Percentiles rank a stretch among this genome's conserved stretches.
These are phyloP conservation scores for Phortica variegata DNA, from an alignment of 1,140 invertebrate genomes.

Conservation along the genomic window DNA sequence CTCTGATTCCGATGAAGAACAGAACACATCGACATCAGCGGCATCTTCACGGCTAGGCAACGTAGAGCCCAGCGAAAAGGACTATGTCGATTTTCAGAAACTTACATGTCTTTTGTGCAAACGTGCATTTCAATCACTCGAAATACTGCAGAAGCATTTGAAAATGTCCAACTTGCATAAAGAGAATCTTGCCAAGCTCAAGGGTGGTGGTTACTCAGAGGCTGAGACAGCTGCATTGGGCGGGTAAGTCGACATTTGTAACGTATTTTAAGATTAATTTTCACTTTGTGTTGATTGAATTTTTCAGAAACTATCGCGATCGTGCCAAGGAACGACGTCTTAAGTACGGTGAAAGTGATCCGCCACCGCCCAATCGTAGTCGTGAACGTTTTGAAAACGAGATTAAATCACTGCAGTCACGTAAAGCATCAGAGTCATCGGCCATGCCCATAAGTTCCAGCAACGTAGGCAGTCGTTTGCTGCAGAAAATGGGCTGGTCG, in stretches of 20 bases:
- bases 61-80: slow-evolving; percentile 64
- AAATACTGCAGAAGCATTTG: slow-evolving; percentile 87
- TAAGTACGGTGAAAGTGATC: slow-evolving; percentile 85
- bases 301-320: slow-evolving; percentile 78
- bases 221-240: slow-evolving; percentile 8
- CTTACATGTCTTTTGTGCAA: slow-evolving; percentile 95
- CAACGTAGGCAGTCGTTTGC: slow-evolving; percentile 87
- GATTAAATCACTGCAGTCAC: slow-evolving; percentile 35
- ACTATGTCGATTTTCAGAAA: slow-evolving; percentile 81
- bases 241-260: too few species aligned
- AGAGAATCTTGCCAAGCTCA: slow-evolving; percentile 72
- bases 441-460: slow-evolving; percentile 72
- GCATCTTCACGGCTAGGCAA: too few species aligned
- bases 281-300: too few species aligned
- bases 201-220: slow-evolving; percentile 4
- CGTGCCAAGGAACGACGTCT: slow-evolving; percentile 91
- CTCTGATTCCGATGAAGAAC: slow-evolving; percentile 58
- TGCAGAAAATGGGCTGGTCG: slow-evolving; percentile 99
- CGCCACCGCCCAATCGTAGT: slow-evolving; percentile 71
- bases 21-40: too few species aligned
- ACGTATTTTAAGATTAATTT: too few species aligned
- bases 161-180: slow-evolving; percentile 95
- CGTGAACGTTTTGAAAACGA: slow-evolving; percentile 69
- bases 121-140: slow-evolving; percentile 86
- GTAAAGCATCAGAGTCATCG: slow-evolving; percentile 34